These are phyloP conservation scores for Macroramphosus scolopax DNA, from an alignment of 2,797 vertebrate species.

Conservation along the genomic window DNA sequence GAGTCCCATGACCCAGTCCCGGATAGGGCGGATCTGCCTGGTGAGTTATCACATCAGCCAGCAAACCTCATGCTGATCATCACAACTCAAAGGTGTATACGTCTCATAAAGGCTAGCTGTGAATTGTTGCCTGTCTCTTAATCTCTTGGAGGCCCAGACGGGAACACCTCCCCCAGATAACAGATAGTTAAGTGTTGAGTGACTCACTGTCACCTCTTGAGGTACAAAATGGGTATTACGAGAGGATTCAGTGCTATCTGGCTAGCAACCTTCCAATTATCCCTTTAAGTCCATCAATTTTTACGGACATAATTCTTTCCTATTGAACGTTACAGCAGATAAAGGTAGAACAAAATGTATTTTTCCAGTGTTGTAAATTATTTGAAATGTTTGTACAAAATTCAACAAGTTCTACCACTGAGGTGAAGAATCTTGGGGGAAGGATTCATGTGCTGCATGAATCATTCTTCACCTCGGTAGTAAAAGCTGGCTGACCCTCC, in stretches of 20 bases:
- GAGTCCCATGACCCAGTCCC: slow-evolving; percentile 91
- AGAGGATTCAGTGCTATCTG: no score
- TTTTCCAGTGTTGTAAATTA: slow-evolving; percentile 33
- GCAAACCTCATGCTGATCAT: slow-evolving; percentile 40
- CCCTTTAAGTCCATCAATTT: slow-evolving; percentile 8
- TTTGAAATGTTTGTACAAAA: slow-evolving; percentile 20
- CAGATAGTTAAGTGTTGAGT: no score
- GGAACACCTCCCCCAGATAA: slow-evolving; percentile 32
- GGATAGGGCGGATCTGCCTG: slow-evolving; percentile 96
- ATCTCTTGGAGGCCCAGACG: slow-evolving; percentile 20
- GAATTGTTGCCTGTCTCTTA: slow-evolving; percentile 18
- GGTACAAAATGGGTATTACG: no score
- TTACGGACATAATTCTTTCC: slow-evolving; percentile 6
- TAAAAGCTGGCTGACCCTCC: slow-evolving; percentile 62
- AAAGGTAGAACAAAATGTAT: slow-evolving; percentile 2
- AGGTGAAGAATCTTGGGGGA: no score
- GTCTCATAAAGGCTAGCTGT: slow-evolving; percentile 38
- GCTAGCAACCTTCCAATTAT: no score
- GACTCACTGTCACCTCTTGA: no score
- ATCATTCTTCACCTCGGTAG: slow-evolving; percentile 45
- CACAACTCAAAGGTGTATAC: slow-evolving; percentile 28
- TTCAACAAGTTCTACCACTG: slow-evolving; percentile 32
- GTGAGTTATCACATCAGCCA: slow-evolving; percentile 73
- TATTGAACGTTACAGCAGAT: slow-evolving; percentile 15
- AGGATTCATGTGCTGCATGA: no score